A percentile compares a stretch with the other conserved stretches of the same genome.
phyloP scores from a whole-genome alignment of 2,797 vertebrate species.

The Myoxocephalus aenaeus region DNA sequence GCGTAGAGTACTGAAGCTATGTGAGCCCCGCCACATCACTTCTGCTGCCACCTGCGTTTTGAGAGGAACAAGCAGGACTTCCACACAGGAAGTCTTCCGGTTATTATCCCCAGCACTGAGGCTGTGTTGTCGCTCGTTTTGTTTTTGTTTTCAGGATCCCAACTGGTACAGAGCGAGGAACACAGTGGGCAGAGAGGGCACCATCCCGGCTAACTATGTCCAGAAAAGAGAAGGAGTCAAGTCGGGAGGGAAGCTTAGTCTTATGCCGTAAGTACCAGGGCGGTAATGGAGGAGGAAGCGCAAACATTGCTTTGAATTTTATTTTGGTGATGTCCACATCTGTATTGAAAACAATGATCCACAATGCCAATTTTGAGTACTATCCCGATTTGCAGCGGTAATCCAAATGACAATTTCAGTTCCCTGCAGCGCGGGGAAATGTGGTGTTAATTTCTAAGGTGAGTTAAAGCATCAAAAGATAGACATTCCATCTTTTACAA shows the following conservation, averaged over 20 bases:
- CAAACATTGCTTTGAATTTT: neutral
- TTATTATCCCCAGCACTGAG: neutral
- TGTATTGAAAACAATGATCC: neutral
- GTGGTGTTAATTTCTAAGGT: conserved; percentile 43
- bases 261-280: conserved; percentile 95
- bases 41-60: neutral
- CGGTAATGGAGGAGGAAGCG: neutral
- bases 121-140: neutral
- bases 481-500: conserved; percentile 32
- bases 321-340: neutral
- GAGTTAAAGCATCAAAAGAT: conserved; percentile 37
- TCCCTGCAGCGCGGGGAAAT: conserved; percentile 31
- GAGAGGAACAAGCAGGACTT: neutral
- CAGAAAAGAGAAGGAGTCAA: conserved; percentile 98
- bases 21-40: neutral
- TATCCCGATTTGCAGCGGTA: neutral
- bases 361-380: neutral
- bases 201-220: conserved; percentile 98
- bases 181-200: conserved; percentile 93
- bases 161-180: conserved; percentile 99
- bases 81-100: neutral
- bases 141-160: conserved; percentile 86
- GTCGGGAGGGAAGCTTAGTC: conserved; percentile 96
- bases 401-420: neutral
- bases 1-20: neutral